Evolutionary conservation across 2,113 vertebrate species (phyloP).

Genomic region (Heterocephalus glaber): DNA sequence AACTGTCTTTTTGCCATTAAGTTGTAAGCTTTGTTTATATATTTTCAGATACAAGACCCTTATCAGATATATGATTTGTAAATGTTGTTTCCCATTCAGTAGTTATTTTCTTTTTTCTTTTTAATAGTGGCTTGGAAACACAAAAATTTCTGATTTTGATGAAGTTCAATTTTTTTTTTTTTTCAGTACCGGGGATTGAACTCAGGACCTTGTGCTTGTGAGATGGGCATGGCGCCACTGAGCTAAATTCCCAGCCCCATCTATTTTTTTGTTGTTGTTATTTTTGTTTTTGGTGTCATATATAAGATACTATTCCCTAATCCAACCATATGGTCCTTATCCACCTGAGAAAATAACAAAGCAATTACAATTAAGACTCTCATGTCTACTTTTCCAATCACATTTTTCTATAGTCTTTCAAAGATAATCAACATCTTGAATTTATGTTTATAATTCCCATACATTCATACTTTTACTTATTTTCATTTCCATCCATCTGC

Average conservation of each 20-base stretch:
- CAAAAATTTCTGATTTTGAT: neutral
- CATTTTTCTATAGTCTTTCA: neutral
- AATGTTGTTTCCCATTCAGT: neutral
- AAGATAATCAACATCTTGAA: neutral
- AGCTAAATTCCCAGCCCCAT: too few species aligned
- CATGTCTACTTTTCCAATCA: neutral
- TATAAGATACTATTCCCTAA: neutral
- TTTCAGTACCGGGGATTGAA: too few species aligned
- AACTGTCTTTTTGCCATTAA: neutral
- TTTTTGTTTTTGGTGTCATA: neutral
- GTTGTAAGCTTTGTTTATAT: neutral
- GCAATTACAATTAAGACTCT: neutral
- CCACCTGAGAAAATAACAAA: neutral
- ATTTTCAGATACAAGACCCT: neutral
- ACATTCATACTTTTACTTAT: neutral
- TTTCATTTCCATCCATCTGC: neutral
- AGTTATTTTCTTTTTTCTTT: neutral
- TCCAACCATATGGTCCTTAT: neutral
- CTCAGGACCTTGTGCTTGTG: too few species aligned
- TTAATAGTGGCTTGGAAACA: neutral
- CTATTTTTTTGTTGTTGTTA: neutral
- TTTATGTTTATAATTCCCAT: neutral
- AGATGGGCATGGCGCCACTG: too few species aligned
- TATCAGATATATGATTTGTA: neutral
- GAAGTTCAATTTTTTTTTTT: neutral